Percentiles rank a stretch among this genome's conserved stretches.
Evolutionary conservation across 1,140 invertebrate genomes (phyloP).

Genomic region (Leptopilina boulardi): DNA sequence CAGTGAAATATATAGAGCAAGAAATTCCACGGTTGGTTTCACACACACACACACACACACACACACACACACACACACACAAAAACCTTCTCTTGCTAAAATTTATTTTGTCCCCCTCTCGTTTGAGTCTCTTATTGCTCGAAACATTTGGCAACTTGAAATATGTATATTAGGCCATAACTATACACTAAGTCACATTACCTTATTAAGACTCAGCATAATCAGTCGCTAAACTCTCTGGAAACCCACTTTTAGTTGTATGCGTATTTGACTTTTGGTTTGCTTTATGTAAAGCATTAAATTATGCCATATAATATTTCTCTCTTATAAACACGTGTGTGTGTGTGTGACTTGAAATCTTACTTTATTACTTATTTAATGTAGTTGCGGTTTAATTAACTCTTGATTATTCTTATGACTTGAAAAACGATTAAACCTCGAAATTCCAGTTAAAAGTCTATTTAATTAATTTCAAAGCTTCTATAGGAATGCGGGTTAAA

Average conservation of each 20-base stretch:
- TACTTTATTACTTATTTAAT: not conserved
- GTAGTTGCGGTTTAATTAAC: constrained; percentile 8
- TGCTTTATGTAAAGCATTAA: constrained; percentile 24
- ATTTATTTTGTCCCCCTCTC: not conserved
- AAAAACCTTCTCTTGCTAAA: too few relatives aligned
- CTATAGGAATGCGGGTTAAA: too few relatives aligned
- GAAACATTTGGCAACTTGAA: constrained; percentile 26
- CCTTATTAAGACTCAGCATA: constrained; percentile 21
- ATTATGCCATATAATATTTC: constrained; percentile 24
- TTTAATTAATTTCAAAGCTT: too few relatives aligned
- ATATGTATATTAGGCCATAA: constrained; percentile 28
- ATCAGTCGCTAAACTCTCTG: constrained; percentile 26
- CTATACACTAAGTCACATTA: constrained; percentile 24
- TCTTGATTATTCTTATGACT: not conserved
- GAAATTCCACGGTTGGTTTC: constrained; percentile 29
- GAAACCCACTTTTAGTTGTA: constrained; percentile 5
- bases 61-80: not conserved
- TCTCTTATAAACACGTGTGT: too few relatives aligned
- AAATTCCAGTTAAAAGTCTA: not conserved
- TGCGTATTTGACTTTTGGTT: constrained; percentile 33
- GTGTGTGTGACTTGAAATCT: not conserved
- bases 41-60: not conserved
- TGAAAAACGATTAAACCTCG: not conserved
- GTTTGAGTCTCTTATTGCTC: too few relatives aligned
- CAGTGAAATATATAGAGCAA: constrained; percentile 19